These are phyloP conservation scores for Drosophila trichaetosa DNA, from an alignment of 2,888 invertebrate genomes.

Conservation along the genomic window DNA sequence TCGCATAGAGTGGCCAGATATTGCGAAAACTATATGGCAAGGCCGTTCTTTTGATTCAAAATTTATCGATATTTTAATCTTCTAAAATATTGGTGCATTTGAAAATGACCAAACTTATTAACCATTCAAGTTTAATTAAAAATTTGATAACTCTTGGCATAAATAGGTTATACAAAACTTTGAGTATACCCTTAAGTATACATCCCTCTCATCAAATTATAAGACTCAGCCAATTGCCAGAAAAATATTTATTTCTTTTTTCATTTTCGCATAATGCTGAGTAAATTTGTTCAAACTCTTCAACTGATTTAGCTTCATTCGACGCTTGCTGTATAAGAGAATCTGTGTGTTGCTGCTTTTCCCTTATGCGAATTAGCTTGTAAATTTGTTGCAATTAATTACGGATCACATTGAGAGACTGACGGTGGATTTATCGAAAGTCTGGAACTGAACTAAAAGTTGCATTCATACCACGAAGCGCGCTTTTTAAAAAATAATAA, in stretches of 20 bases:
- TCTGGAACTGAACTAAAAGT: neutral
- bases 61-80: constrained; percentile 10
- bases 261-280: neutral
- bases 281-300: constrained; percentile 3
- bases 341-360: constrained; percentile 22
- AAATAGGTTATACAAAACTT: neutral
- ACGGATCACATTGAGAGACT: neutral
- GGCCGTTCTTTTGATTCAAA: neutral
- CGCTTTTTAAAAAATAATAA: constrained; percentile 4
- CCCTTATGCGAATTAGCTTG: constrained; percentile 7
- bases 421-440: constrained; percentile 7
- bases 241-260: neutral
- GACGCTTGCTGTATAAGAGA: neutral
- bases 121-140: neutral
- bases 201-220: neutral
- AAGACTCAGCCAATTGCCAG: neutral
- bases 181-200: neutral
- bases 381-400: constrained; percentile 5
- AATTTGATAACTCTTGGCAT: neutral
- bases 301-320: neutral
- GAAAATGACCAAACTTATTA: neutral
- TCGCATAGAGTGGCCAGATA: constrained; percentile 25
- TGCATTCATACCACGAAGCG: neutral
- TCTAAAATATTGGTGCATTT: neutral
- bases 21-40: neutral